Evolutionary conservation across 2,888 invertebrate genomes (phyloP).

Genomic region (Eristalis arbustorum): DNA sequence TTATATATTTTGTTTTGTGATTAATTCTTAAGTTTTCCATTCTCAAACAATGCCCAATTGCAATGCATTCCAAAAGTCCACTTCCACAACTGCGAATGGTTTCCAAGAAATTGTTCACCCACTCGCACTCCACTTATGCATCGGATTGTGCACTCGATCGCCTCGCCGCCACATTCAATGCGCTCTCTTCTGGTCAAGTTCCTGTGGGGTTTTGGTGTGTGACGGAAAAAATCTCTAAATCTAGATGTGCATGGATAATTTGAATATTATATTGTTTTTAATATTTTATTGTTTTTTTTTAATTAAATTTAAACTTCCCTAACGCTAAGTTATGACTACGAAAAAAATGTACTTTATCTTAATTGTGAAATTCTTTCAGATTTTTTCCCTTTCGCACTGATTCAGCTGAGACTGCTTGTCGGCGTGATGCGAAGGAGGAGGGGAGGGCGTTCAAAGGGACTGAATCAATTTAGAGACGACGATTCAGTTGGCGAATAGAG

Average conservation of each 20-base stretch:
- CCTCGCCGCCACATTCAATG: background rate
- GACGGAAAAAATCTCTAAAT: conserved; percentile 26
- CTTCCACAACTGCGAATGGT: background rate
- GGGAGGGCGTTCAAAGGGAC: background rate
- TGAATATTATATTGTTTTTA: background rate
- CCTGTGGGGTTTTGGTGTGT: background rate
- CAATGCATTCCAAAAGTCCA: background rate
- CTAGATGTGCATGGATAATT: background rate
- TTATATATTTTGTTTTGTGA: conserved; percentile 25
- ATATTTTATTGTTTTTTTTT: background rate
- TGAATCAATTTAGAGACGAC: background rate
- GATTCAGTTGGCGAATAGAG: background rate
- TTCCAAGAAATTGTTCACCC: background rate
- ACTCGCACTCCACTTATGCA: background rate
- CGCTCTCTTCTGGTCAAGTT: background rate
- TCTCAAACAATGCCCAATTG: background rate
- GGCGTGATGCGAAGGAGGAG: no score
- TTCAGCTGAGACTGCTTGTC: conserved; percentile 6
- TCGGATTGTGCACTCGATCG: background rate
- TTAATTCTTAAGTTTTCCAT: conserved; percentile 2
- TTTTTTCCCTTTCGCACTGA: background rate
- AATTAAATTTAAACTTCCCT: background rate
- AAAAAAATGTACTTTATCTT: background rate
- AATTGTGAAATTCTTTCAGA: background rate
- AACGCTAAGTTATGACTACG: background rate